Evolutionary conservation across 2,113 vertebrate genomes (phyloP).

Genomic region (Oncorhynchus nerka): DNA sequence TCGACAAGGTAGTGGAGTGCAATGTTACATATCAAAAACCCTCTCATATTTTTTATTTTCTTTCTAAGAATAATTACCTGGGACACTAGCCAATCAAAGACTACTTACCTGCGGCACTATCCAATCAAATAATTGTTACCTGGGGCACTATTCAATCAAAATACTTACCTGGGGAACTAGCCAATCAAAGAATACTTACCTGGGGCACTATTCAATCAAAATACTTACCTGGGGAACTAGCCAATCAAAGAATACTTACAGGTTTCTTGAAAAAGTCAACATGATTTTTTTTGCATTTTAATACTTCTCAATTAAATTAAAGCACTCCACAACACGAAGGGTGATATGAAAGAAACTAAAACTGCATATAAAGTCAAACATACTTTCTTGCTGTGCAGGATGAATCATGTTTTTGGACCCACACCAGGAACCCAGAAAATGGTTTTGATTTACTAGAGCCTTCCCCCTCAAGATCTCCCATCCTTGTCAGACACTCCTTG

Average conservation of each 20-base stretch:
- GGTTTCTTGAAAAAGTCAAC: not conserved
- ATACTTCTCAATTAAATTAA: not conserved
- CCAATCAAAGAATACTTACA: not conserved
- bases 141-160: too few relatives aligned
- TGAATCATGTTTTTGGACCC: not conserved
- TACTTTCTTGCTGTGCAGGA: not conserved
- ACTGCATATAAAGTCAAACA: too few relatives aligned
- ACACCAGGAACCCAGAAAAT: not conserved
- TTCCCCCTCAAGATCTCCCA: constrained; percentile 3
- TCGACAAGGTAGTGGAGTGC: not conserved
- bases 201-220: too few relatives aligned
- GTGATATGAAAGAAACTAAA: too few relatives aligned
- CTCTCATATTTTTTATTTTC: not conserved
- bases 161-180: too few relatives aligned
- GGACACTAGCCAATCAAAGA: too few relatives aligned
- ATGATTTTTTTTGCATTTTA: not conserved
- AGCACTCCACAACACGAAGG: too few relatives aligned
- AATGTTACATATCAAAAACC: not conserved
- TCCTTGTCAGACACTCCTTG: constrained; percentile 25
- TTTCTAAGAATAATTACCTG: not conserved
- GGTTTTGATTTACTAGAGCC: not conserved
- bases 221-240: too few relatives aligned
- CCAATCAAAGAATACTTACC: too few relatives aligned
- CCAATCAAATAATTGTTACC: too few relatives aligned
- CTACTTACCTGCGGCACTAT: too few relatives aligned